Evolutionary conservation across 2,113 vertebrate species (phyloP).

Genomic region (Barbus barbus): DNA sequence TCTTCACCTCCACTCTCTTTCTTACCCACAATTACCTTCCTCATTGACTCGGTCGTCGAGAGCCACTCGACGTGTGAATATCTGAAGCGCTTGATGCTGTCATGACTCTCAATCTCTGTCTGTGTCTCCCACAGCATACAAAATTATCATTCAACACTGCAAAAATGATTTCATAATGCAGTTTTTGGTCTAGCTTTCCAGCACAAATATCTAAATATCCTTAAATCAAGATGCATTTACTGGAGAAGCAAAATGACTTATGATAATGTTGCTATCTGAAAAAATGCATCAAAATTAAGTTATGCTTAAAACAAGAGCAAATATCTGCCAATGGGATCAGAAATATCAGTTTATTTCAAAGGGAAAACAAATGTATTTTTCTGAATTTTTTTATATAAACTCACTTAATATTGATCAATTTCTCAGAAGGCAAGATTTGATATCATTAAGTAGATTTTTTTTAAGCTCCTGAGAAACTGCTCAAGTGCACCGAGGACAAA

Average conservation of each 20-base stretch:
- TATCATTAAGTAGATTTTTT: too few relatives aligned
- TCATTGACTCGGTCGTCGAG: slow-evolving; percentile 59
- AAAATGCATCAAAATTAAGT: neutral
- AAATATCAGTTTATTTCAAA: neutral
- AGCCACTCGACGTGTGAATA: too few relatives aligned
- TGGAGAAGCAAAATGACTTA: neutral
- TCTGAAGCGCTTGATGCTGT: neutral
- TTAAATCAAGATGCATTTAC: too few relatives aligned
- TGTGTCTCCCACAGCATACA: neutral
- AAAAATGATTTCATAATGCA: neutral
- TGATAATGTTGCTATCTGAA: neutral
- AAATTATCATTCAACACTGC: neutral
- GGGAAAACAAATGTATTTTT: too few relatives aligned
- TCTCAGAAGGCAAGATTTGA: too few relatives aligned
- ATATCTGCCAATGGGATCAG: neutral
- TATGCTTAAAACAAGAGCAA: neutral
- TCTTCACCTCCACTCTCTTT: slow-evolving; percentile 66
- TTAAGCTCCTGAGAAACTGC: too few relatives aligned
- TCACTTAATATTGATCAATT: too few relatives aligned
- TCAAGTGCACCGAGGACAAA: too few relatives aligned
- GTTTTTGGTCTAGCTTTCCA: too few relatives aligned
- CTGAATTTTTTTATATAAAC: too few relatives aligned
- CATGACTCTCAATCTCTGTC: neutral
- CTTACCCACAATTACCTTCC: slow-evolving; percentile 55
- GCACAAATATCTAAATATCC: too few relatives aligned